These are phyloP conservation scores for Ephialtes manifestator DNA, from an alignment of 2,888 invertebrate species.

Conservation along the genomic window DNA sequence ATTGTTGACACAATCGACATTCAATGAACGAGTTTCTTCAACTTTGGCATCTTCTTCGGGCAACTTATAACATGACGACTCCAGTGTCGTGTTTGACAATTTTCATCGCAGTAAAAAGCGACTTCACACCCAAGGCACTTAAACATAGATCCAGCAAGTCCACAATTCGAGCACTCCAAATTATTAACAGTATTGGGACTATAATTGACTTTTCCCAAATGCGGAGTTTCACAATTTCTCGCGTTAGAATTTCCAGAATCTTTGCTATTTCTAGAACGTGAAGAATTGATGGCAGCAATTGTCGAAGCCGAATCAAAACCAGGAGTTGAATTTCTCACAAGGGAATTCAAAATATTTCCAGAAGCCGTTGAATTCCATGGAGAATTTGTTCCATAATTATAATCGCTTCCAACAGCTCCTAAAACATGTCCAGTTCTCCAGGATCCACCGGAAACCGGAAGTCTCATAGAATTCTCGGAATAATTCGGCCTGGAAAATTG, in stretches of 20 bases:
- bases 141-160: constrained; percentile 76
- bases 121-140: constrained; percentile 83
- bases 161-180: constrained; percentile 80
- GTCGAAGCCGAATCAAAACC: constrained; percentile 45
- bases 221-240: constrained; percentile 77
- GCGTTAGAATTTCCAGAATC: constrained; percentile 11
- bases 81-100: constrained; percentile 83
- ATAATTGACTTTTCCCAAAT: constrained; percentile 77
- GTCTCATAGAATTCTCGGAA: constrained; percentile 41
- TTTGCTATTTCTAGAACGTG: constrained; percentile 44
- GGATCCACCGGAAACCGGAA: constrained; percentile 42
- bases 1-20: constrained; percentile 28
- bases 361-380: constrained; percentile 60
- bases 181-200: constrained; percentile 70
- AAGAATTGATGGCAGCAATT: constrained; percentile 33
- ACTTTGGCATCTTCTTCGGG: constrained; percentile 82
- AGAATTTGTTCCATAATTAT: constrained; percentile 56
- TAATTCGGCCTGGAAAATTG: constrained; percentile 30
- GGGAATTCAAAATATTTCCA: constrained; percentile 50
- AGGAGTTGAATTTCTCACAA: constrained; percentile 41
- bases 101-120: constrained; percentile 81
- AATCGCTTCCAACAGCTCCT: constrained; percentile 44
- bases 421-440: constrained; percentile 54
- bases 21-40: constrained; percentile 79
- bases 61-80: constrained; percentile 79